A percentile compares a stretch with the other conserved stretches of the same genome.
These are phyloP conservation scores for Nesometra sesokonis DNA, from an alignment of 35 echinoderm and acorn worm genomes.

Conservation along the genomic window DNA sequence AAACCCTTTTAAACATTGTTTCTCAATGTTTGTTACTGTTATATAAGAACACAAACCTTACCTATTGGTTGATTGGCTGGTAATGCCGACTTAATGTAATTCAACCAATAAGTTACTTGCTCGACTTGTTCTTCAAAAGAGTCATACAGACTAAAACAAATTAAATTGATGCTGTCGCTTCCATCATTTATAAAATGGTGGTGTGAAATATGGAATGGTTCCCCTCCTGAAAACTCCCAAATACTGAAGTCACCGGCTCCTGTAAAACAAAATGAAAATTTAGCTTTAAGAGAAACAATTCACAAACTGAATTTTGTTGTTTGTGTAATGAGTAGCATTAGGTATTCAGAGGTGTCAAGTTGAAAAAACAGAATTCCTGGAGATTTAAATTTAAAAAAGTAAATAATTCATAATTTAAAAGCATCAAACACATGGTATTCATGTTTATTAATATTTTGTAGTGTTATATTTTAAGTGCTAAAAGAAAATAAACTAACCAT, in stretches of 20 bases:
- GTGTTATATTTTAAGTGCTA: no score
- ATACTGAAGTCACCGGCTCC: conserved; percentile 90
- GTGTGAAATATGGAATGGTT: conserved; percentile 85
- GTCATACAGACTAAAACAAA: conserved; percentile 88
- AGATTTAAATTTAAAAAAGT: no score
- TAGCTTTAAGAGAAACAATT: neutral
- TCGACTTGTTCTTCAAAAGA: conserved; percentile 77
- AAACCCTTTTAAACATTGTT: neutral
- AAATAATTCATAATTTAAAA: no score
- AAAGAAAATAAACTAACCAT: no score
- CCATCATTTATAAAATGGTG: conserved; percentile 84
- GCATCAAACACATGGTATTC: no score
- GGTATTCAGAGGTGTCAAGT: no score
- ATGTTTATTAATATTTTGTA: no score
- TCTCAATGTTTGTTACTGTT: no score
- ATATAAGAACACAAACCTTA: no score
- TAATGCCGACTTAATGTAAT: conserved; percentile 69
- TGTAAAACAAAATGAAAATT: conserved; percentile 19
- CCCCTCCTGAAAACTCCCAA: conserved; percentile 75
- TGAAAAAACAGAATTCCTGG: no score
- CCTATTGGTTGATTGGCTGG: conserved; percentile 79
- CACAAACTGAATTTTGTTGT: no score
- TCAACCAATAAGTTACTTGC: conserved; percentile 96
- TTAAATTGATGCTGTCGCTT: conserved; percentile 58
- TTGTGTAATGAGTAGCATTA: no score